Evolutionary conservation across 2,113 vertebrate genomes (phyloP).

Genomic region (Uria aalge): DNA sequence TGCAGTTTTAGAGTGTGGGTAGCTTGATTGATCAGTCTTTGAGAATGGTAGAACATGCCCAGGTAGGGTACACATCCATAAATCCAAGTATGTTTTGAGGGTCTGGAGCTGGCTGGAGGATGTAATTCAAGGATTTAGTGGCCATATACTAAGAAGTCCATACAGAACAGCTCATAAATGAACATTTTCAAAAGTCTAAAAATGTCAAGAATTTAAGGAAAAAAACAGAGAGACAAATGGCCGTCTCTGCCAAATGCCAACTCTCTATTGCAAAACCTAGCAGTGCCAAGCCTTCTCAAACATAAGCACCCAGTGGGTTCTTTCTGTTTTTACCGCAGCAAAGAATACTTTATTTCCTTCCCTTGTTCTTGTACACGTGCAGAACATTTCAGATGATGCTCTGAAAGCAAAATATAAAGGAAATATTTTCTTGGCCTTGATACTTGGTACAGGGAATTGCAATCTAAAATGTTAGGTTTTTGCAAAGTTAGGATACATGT

Average conservation of each 20-base stretch:
- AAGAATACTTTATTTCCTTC: not conserved
- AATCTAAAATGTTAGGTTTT: not conserved
- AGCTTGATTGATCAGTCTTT: not conserved
- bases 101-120: not conserved
- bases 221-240: not conserved
- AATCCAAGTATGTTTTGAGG: not conserved
- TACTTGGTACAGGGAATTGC: not conserved
- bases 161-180: not conserved
- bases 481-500: not conserved
- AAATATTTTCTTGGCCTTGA: not conserved
- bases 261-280: not conserved
- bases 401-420: not conserved
- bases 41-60: not conserved
- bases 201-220: not conserved
- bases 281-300: not conserved
- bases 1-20: not conserved
- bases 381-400: not conserved
- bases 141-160: not conserved
- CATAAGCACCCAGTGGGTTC: not conserved
- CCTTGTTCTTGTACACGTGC: not conserved
- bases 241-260: not conserved
- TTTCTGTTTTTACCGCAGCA: not conserved
- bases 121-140: not conserved
- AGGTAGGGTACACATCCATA: not conserved
- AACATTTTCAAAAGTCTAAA: not conserved